A percentile compares a stretch with the other conserved stretches of the same genome.
phyloP scores from a whole-genome alignment of 2,888 invertebrate genomes.

The Rapana venosa region DNA sequence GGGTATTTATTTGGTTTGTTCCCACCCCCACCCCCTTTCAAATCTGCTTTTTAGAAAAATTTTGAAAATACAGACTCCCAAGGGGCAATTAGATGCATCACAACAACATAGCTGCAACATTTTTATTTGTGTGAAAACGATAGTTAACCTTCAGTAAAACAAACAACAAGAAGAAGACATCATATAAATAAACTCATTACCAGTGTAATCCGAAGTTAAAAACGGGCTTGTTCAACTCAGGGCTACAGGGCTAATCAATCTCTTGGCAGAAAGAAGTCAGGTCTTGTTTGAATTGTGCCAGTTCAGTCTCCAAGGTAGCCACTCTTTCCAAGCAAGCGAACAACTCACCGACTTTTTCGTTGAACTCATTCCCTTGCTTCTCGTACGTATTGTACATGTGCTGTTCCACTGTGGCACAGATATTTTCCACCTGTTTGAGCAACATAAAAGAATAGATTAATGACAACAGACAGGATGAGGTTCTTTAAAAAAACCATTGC shows the following conservation, averaged over 20 bases:
- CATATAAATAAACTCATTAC: neutral
- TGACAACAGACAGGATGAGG: too few relatives aligned
- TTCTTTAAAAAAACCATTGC: too few relatives aligned
- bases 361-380: slow-evolving; percentile 58
- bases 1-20: too few relatives aligned
- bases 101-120: too few relatives aligned
- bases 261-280: slow-evolving; percentile 64
- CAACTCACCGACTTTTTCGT: slow-evolving; percentile 64
- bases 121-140: neutral
- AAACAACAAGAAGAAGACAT: neutral
- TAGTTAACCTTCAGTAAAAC: neutral
- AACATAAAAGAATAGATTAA: too few relatives aligned
- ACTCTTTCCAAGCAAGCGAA: slow-evolving; percentile 64
- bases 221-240: neutral
- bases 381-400: slow-evolving; percentile 63
- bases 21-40: too few relatives aligned
- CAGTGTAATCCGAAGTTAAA: neutral
- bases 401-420: slow-evolving; percentile 57
- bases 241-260: slow-evolving; percentile 44
- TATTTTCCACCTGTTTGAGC: slow-evolving; percentile 54
- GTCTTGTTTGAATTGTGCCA: slow-evolving; percentile 63
- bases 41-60: too few relatives aligned
- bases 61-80: too few relatives aligned
- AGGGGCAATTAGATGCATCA: too few relatives aligned
- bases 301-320: slow-evolving; percentile 60